A percentile compares a stretch with the other conserved stretches of the same genome.
These are phyloP conservation scores for Ctenodactylus gundi DNA, from an alignment of 2,113 vertebrate genomes.

Conservation along the genomic window DNA sequence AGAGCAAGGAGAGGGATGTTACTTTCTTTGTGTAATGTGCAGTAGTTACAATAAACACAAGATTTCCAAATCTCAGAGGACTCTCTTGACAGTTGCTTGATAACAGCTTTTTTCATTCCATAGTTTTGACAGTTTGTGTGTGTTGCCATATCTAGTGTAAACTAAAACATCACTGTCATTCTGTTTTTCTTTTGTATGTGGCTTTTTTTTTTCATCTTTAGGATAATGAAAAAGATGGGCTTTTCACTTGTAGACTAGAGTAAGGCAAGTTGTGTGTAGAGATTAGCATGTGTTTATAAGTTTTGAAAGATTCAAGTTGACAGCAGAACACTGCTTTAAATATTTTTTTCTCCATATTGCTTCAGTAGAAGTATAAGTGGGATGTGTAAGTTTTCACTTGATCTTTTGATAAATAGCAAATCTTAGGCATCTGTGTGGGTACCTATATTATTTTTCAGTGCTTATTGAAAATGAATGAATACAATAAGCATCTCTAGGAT, in stretches of 20 bases:
- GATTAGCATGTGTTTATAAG: slow-evolving; percentile 85
- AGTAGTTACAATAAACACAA: slow-evolving; percentile 92
- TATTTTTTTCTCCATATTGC: slow-evolving; percentile 66
- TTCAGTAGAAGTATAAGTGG: slow-evolving; percentile 61
- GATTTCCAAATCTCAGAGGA: slow-evolving; percentile 91
- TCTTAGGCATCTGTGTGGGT: slow-evolving; percentile 25
- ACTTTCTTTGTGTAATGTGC: slow-evolving; percentile 90
- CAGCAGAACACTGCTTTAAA: slow-evolving; percentile 79
- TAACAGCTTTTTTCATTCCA: slow-evolving; percentile 91
- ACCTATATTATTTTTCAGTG: neutral
- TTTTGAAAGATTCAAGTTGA: slow-evolving; percentile 82
- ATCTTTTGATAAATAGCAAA: slow-evolving; percentile 65
- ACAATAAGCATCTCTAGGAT: neutral
- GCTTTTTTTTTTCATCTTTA: slow-evolving; percentile 84
- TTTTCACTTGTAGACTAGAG: slow-evolving; percentile 85
- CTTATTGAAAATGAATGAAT: slow-evolving; percentile 55
- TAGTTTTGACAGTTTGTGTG: slow-evolving; percentile 92
- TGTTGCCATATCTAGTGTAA: slow-evolving; percentile 90
- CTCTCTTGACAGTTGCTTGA: slow-evolving; percentile 91
- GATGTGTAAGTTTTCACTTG: slow-evolving; percentile 79
- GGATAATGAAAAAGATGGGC: slow-evolving; percentile 87
- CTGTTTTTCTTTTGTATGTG: slow-evolving; percentile 87
- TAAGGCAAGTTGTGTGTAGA: slow-evolving; percentile 82
- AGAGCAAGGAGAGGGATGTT: slow-evolving; percentile 87
- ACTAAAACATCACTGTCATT: slow-evolving; percentile 92